Conservation (phyloP, 2,113 vertebrate species). For the Hipposideros armiger region DNA sequence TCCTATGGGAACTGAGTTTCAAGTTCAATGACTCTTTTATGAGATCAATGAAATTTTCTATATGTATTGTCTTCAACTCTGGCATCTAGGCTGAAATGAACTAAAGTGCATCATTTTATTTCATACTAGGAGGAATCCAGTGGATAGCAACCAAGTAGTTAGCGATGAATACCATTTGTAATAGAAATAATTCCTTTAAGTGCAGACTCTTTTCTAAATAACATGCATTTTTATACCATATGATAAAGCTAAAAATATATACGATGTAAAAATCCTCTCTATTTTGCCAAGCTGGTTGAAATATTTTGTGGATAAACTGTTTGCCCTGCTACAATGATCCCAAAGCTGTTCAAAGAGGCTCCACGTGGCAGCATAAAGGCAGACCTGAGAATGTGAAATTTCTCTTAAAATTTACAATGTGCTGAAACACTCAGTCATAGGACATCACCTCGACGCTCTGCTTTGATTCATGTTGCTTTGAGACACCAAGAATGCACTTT, state of each 20-base stretch:
- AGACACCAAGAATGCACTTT: conserved; percentile 54
- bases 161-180: conserved; percentile 34
- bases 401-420: not conserved
- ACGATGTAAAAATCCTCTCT: not conserved
- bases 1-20: conserved; percentile 7
- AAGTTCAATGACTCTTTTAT: conserved; percentile 26
- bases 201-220: conserved; percentile 54
- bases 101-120: conserved; percentile 26
- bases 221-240: conserved; percentile 30
- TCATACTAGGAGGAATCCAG: conserved; percentile 2
- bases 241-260: conserved; percentile 32
- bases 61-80: conserved; percentile 28
- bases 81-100: conserved; percentile 25
- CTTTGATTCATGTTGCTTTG: conserved; percentile 51
- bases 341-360: not conserved
- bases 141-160: not conserved
- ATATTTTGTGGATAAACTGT: conserved; percentile 36
- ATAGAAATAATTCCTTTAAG: conserved; percentile 51
- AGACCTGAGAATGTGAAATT: not conserved
- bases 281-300: not conserved
- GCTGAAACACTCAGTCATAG: conserved; percentile 11
- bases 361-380: not conserved
- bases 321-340: not conserved
- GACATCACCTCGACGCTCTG: not conserved
- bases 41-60: conserved; percentile 42